These are phyloP conservation scores for Indri indri DNA, from an alignment of 2,113 vertebrate species.

Conservation along the genomic window DNA sequence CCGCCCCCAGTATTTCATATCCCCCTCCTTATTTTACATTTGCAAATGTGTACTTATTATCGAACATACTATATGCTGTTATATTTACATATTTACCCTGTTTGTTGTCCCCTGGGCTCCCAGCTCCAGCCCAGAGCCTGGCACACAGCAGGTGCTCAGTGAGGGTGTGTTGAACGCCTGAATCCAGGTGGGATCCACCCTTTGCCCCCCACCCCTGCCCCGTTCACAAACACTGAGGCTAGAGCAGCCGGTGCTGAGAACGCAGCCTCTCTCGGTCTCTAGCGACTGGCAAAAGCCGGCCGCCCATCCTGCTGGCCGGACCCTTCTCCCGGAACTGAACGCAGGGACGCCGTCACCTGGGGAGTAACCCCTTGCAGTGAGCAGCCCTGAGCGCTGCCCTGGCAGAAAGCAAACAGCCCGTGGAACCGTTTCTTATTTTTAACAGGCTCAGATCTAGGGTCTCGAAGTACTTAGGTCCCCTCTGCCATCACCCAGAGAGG, in stretches of 20 bases:
- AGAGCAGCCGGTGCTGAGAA: rapidly evolving
- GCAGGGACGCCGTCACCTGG: neutral
- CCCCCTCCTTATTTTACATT: neutral
- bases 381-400: rapidly evolving
- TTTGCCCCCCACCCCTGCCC: neutral
- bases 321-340: neutral
- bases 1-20: rapidly evolving
- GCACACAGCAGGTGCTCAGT: neutral
- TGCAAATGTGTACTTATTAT: neutral
- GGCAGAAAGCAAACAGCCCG: neutral
- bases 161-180: neutral
- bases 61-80: rapidly evolving
- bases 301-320: rapidly evolving
- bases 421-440: neutral
- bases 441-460: neutral
- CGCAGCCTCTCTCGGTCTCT: rapidly evolving
- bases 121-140: neutral
- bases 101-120: neutral
- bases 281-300: neutral
- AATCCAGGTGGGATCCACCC: neutral
- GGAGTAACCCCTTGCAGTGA: neutral
- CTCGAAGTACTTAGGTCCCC: rapidly evolving
- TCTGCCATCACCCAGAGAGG: neutral
- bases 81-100: neutral
- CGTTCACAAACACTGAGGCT: neutral